phyloP scores from a whole-genome alignment of 2,113 vertebrate genomes.

The Chitala chitala region DNA sequence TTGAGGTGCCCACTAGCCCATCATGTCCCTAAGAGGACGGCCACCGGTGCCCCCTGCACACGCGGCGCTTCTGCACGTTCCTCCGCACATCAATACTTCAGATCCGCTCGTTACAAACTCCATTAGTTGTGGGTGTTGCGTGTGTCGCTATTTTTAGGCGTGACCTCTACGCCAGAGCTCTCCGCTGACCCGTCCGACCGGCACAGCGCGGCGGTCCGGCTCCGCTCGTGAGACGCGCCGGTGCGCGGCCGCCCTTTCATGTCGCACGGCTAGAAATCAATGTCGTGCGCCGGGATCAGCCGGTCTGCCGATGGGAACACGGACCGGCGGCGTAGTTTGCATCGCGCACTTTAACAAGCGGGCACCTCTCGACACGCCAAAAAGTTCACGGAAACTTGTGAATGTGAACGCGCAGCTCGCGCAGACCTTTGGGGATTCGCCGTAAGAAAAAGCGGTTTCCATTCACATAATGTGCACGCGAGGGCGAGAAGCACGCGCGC shows the following conservation, averaged over 20 bases:
- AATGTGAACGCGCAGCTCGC: neutral
- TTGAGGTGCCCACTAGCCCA: too few relatives aligned
- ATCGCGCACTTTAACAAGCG: neutral
- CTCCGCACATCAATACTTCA: slow-evolving; percentile 27
- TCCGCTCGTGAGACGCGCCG: slow-evolving; percentile 15
- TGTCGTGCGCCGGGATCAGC: neutral
- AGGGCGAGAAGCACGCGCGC: neutral
- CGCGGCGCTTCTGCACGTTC: too few relatives aligned
- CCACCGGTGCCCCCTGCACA: too few relatives aligned
- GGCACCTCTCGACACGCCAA: neutral
- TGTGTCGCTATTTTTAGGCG: slow-evolving; percentile 45
- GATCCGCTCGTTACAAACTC: slow-evolving; percentile 27
- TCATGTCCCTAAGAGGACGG: too few relatives aligned
- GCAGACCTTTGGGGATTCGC: neutral
- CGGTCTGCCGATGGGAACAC: neutral
- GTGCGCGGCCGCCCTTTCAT: neutral
- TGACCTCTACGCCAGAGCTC: slow-evolving; percentile 38
- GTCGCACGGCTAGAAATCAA: slow-evolving; percentile 17
- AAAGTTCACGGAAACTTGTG: neutral
- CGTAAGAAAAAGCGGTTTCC: neutral
- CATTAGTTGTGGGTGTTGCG: slow-evolving; percentile 37
- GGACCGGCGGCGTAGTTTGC: neutral
- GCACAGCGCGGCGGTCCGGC: neutral
- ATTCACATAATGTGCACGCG: too few relatives aligned
- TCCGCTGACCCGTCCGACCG: slow-evolving; percentile 33